A percentile compares a stretch with the other conserved stretches of the same genome.
These are phyloP conservation scores for Cheilosia grossa DNA, from an alignment of 2,888 invertebrate species.

Conservation along the genomic window DNA sequence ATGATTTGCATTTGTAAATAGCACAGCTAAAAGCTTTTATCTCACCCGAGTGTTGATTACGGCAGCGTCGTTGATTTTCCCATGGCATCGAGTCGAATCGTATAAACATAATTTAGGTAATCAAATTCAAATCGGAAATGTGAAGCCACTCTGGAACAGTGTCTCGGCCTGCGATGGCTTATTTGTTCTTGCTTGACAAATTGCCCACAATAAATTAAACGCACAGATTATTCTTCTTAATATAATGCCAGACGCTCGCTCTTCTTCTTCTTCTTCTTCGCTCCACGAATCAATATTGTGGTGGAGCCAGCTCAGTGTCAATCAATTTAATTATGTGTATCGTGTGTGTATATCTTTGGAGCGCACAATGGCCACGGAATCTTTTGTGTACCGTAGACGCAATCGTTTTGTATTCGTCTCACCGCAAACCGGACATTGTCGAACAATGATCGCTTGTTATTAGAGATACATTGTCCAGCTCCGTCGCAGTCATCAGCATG, in stretches of 20 bases:
- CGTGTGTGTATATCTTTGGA: conserved; percentile 37
- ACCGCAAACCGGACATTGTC: conserved; percentile 48
- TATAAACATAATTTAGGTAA: not conserved
- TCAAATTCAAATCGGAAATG: not conserved
- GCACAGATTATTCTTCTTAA: not conserved
- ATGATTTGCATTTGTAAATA: too few relatives aligned
- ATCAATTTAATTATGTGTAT: conserved; percentile 63
- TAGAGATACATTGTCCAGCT: conserved; percentile 10
- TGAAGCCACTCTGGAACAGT: not conserved
- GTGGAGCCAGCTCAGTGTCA: conserved; percentile 55
- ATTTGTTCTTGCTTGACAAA: conserved; percentile 32
- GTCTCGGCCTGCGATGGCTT: conserved; percentile 7
- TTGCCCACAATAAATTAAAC: conserved; percentile 14
- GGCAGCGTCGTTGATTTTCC: not conserved
- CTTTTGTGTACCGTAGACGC: conserved; percentile 47
- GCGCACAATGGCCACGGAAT: conserved; percentile 15
- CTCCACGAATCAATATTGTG: conserved; percentile 29
- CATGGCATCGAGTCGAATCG: not conserved
- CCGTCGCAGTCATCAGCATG: not conserved
- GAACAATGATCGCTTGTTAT: conserved; percentile 51
- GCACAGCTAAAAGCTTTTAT: not conserved
- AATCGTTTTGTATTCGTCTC: conserved; percentile 11
- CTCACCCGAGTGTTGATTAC: not conserved
- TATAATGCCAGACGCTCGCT: conserved; percentile 10
- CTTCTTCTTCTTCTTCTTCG: not conserved